Evolutionary conservation across 2,113 vertebrate genomes (phyloP).

Genomic region (Castor canadensis): DNA sequence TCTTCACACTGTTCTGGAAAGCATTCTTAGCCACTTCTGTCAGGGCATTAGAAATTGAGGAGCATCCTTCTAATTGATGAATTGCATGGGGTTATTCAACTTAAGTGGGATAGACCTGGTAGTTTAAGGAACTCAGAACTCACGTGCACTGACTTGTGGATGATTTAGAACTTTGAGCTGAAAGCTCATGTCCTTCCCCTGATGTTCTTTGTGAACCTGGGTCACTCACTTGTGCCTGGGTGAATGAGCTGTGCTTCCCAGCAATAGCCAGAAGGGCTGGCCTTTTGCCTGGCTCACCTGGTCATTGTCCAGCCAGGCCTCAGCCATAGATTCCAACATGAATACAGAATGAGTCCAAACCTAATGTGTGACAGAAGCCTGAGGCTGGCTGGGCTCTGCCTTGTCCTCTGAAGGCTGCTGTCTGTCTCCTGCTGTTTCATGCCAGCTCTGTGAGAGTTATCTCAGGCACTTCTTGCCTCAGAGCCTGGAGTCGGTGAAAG

Average conservation of each 20-base stretch:
- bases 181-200: fast-evolving
- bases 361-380: neutral
- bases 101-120: neutral
- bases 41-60: neutral
- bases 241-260: neutral
- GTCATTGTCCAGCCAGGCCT: neutral
- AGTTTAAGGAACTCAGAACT: fast-evolving
- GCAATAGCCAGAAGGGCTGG: neutral
- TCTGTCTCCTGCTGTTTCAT: neutral
- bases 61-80: neutral
- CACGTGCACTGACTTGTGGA: neutral
- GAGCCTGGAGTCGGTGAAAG: neutral
- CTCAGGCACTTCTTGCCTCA: neutral
- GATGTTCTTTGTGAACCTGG: neutral
- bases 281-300: neutral
- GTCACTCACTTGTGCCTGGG: neutral
- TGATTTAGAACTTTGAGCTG: too few species aligned
- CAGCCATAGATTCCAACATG: neutral
- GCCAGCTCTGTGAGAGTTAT: neutral
- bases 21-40: neutral
- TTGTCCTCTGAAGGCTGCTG: too few species aligned
- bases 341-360: neutral
- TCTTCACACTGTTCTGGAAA: neutral
- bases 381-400: neutral
- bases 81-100: neutral